phyloP scores from a whole-genome alignment of 2,888 invertebrate species.

The Plagodis dolabraria region DNA sequence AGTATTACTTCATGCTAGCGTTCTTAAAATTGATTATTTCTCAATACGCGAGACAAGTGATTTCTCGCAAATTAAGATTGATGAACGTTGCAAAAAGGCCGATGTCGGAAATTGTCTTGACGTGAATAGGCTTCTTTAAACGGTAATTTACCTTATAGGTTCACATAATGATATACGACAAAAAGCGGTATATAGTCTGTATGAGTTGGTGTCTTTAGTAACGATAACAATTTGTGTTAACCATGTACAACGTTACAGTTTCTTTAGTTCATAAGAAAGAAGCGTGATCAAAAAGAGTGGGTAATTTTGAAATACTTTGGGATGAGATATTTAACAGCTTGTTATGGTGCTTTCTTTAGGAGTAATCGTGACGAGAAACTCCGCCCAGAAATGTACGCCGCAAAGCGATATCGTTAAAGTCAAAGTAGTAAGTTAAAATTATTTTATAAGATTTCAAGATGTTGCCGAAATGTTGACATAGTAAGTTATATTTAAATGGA shows the following conservation, averaged over 20 bases:
- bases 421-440: background rate
- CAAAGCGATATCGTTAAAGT: slow-evolving; percentile 10
- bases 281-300: slow-evolving; percentile 10
- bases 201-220: background rate
- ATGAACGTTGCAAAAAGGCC: slow-evolving; percentile 1
- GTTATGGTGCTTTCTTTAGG: slow-evolving; percentile 45
- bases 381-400: slow-evolving; percentile 13
- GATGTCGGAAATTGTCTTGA: slow-evolving; percentile 4
- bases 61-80: slow-evolving; percentile 7
- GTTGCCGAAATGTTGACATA: too few relatives aligned
- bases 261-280: slow-evolving; percentile 5
- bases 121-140: slow-evolving; percentile 14
- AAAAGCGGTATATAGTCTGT: background rate
- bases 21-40: background rate
- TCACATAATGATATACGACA: too few relatives aligned
- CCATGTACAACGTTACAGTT: slow-evolving; percentile 16
- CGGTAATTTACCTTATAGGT: too few relatives aligned
- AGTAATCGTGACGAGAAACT: slow-evolving; percentile 35
- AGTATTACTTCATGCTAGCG: background rate
- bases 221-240: slow-evolving; percentile 11
- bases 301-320: slow-evolving; percentile 44
- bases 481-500: too few relatives aligned
- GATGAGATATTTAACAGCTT: slow-evolving; percentile 52
- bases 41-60: slow-evolving; percentile 32
- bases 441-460: background rate